Percentiles rank a stretch among this genome's conserved stretches.
Conservation (phyloP, 2,888 invertebrate species). For the Cataglyphis cursor region DNA sequence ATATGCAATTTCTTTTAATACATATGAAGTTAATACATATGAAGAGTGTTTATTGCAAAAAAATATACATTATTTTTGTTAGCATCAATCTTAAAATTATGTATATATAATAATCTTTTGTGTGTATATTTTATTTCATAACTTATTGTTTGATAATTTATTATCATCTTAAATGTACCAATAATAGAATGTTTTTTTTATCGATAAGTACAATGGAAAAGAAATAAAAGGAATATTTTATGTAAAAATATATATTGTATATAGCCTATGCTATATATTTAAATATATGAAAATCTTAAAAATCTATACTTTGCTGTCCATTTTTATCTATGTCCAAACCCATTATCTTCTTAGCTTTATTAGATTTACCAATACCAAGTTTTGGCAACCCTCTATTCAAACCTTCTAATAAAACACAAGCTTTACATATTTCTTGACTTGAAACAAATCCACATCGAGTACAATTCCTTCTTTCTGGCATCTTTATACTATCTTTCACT, state of each 20-base stretch:
- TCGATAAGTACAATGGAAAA: not conserved
- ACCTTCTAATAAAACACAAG: slow-evolving; percentile 98
- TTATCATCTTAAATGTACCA: not conserved
- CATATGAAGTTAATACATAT: no score
- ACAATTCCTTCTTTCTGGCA: slow-evolving; percentile 94
- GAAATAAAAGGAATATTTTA: not conserved
- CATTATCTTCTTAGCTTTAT: slow-evolving; percentile 88
- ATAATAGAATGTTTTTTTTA: not conserved
- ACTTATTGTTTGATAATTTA: slow-evolving; percentile 26
- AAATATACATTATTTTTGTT: slow-evolving; percentile 8
- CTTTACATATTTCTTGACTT: slow-evolving; percentile 98
- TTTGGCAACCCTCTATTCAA: slow-evolving; percentile 97
- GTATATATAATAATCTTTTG: not conserved
- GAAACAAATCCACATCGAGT: slow-evolving; percentile 95
- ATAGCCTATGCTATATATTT: not conserved
- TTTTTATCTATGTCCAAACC: slow-evolving; percentile 40
- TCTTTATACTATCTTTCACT: slow-evolving; percentile 93
- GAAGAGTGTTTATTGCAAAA: not conserved
- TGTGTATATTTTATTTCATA: not conserved
- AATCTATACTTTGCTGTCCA: slow-evolving; percentile 49
- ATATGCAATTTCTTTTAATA: not conserved
- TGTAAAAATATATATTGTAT: not conserved
- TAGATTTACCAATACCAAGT: slow-evolving; percentile 96
- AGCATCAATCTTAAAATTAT: not conserved
- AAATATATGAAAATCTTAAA: slow-evolving; percentile 59